Evolutionary conservation across 2,113 vertebrate species (phyloP), one percentile per base, ranked within the genome.

Genomic region (Lethenteron reissneri): DNA sequence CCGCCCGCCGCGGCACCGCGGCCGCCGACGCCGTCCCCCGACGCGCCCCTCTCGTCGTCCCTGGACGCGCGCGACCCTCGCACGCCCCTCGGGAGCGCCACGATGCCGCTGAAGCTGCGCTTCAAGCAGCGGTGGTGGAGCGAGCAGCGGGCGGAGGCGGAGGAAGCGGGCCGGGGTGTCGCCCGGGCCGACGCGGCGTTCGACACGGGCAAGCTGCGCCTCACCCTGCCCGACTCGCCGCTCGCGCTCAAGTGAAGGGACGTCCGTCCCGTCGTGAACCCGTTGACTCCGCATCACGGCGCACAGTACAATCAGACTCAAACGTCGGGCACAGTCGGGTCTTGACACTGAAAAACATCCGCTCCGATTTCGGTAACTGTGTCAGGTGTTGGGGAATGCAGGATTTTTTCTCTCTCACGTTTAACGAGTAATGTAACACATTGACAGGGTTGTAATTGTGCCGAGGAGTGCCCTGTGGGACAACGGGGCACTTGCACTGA

Each of bases 61-160:
- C 74, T 56, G 60, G 73, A 72, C 14, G 75, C 79, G 5, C 80
- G 80, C 73, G 19, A 68, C 19, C 62, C 19, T 9, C 62, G 15
- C 19, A 15, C 41, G 15, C 19, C 62, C 15, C 15, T 68, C 15
- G 15, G 62, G 13, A n/a, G 19, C 70, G 15, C 15, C 14, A 56
- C 19, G 56, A 88, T 90, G 79, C 89, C 88, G 2, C 84, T 90
- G 19, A 92, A 91, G 56, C 81, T 88, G 70, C 87, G 88, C 70
- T 92, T 91, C 78, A 92, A 92, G 70, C 82, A 87, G 14, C 86
- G 88, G 77, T 91, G 89, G 88, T 91, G 87, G 56, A 86, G 90
- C 76, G 88, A 90, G 80, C 87, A 88, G 80, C 83, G 85, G 70
- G 81, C 88, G 79, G 88, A 90, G 78, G 87, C 85, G 1, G 83